Base-by-base conservation (phyloP, 2,888 invertebrate genomes). In the Tenthredo scrophulariae region DNA sequence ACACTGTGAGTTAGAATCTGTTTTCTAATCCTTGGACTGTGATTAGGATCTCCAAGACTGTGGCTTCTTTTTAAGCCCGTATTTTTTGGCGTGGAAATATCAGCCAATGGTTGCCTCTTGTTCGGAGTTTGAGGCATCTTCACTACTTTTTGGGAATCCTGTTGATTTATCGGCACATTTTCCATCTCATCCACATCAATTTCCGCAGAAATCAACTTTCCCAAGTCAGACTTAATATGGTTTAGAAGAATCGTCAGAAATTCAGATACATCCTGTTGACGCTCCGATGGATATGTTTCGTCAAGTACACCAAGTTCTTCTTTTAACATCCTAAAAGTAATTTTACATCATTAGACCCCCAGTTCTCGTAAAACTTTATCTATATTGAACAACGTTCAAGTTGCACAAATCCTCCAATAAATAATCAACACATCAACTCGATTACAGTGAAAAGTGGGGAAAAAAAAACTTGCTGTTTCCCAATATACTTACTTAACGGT, bases 221-320 rank as follows among this genome's bases (percentile, higher is more conserved):
- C 89, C 33, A 90, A 91, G 29, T 92, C 91, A 6, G 87, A 87
- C 86, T 91, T 91, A 26, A 92, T 85, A 22, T 90, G 89, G 85
- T 92, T 92, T 15, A 92, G 85, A 54, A 92, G 89, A 62, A 89
- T 91, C 88, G 91, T 91, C 0, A 92, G 84, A 86, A 92, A 92
- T 74, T 92, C 92, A 0, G 91, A 91, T 1, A 92, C 92, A 86
- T 92, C 92, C 85, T 92, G 92, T 84, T 92, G 92, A 0, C 90
- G 88, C 85, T 91, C 89, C 5, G 91, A 90, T 15, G 91, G 88
- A 86, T 92, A 92, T 29, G 90, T 89, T 74, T 88, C 88, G 80
- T 91, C 91, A 5, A 92, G 83, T 43, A 87, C 85, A 26, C 88
- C 87, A 40, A 92, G 86, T 84, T 90, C 90, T 84, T 91, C 89